A percentile compares a stretch with the other conserved stretches of the same genome.
These are phyloP conservation scores for Oryctolagus cuniculus DNA, from an alignment of 2,113 vertebrate genomes.

Conservation along the genomic window DNA sequence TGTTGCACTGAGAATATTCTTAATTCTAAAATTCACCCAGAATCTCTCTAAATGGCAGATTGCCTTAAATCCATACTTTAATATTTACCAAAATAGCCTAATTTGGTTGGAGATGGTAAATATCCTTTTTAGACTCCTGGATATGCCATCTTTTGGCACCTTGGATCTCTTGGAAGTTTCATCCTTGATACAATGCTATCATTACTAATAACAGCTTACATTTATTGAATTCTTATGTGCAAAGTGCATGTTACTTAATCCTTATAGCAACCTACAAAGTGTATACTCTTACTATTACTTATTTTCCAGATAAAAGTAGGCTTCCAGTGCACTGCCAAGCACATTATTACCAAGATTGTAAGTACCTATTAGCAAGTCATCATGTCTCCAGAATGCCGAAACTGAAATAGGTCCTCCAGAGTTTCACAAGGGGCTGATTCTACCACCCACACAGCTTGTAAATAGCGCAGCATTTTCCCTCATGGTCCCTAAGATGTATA, in stretches of 20 bases:
- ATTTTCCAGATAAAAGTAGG: constrained; percentile 47
- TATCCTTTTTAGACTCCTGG: background rate
- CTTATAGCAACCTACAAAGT: background rate
- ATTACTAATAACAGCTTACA: background rate
- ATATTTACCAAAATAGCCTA: background rate
- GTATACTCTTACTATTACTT: background rate
- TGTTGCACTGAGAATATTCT: background rate
- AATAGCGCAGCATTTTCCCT: background rate
- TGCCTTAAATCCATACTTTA: background rate
- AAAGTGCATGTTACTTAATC: constrained; percentile 40
- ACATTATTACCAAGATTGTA: constrained; percentile 8
- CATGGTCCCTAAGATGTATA: background rate
- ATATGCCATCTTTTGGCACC: background rate
- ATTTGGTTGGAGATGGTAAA: background rate
- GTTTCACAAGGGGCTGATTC: background rate
- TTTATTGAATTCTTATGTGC: background rate
- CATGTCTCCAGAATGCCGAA: background rate
- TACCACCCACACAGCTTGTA: background rate
- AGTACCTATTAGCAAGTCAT: constrained; percentile 68
- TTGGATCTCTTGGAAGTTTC: background rate
- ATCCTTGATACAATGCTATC: background rate
- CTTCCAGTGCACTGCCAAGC: background rate
- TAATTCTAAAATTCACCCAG: background rate
- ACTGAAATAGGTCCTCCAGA: constrained; percentile 13
- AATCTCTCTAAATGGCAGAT: background rate